These are phyloP conservation scores for Bombylius major DNA, from an alignment of 2,888 invertebrate genomes.

Conservation along the genomic window DNA sequence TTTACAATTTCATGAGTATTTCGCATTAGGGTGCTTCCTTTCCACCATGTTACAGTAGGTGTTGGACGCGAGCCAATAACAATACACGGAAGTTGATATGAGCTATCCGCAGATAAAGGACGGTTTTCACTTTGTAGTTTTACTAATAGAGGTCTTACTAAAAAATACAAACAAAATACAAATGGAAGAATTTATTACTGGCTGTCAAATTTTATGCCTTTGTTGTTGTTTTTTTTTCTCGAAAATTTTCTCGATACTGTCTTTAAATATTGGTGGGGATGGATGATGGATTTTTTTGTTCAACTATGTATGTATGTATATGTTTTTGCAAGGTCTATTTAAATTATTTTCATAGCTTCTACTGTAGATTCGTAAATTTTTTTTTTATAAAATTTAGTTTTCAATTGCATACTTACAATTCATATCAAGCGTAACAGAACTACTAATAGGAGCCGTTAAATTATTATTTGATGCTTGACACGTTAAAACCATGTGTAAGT, in stretches of 20 bases:
- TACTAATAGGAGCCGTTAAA: constrained; percentile 49
- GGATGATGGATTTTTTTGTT: no score
- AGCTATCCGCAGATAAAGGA: constrained; percentile 56
- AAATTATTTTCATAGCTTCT: no score
- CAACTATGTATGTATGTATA: no score
- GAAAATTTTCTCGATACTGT: no score
- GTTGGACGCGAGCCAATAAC: constrained; percentile 61
- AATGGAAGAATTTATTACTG: not conserved
- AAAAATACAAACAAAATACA: constrained; percentile 22
- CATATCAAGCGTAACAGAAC: constrained; percentile 54
- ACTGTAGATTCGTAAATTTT: no score
- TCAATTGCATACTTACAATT: constrained; percentile 43
- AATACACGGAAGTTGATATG: constrained; percentile 59
- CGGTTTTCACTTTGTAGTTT: constrained; percentile 54
- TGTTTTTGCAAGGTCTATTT: no score
- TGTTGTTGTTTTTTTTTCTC: no score
- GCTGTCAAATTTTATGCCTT: not conserved
- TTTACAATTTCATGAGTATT: constrained; percentile 55
- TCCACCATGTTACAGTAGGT: constrained; percentile 71
- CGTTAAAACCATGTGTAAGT: constrained; percentile 50
- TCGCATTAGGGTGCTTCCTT: constrained; percentile 53
- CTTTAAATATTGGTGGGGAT: no score
- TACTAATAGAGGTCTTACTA: constrained; percentile 61
- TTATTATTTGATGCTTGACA: constrained; percentile 61
- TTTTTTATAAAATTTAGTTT: no score